Evolutionary conservation across 2,113 vertebrate species (phyloP), one percentile per base, ranked within the genome.

Genomic region (Mystacornis crossleyi): DNA sequence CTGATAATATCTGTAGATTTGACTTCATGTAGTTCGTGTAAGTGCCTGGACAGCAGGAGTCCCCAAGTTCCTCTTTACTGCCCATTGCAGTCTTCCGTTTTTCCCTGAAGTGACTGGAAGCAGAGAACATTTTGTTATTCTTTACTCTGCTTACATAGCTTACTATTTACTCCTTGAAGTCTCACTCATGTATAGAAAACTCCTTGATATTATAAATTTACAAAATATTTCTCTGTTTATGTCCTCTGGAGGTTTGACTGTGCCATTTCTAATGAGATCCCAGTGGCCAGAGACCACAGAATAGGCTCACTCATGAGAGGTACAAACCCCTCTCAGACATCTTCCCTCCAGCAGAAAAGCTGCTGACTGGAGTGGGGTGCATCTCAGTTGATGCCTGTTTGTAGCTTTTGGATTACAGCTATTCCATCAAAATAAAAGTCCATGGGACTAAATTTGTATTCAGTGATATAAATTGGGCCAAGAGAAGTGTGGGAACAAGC

Each of bases 251-350:
- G 23, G 38, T 70, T 66, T 86, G 34, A 26, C 26, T 1, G 1
- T 67, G 48, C 24, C 33, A 38, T 67, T 91, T 81, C 26, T 57
- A 34, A 45, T 0, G 2, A 81, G 67, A 70, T 42, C 12, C 14
- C 6, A 5, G 33, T 8, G 20, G 23, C 18, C 3, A 4, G 51
- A 82, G 29, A 38, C 26, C 1, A 1, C 6, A 73, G 42, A 91
- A 77, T 5, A 14, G 8, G 8, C 8, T 82, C 21, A 28, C 13
- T 65, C 0, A 0, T 4, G 5, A 5, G 7, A 4, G 4, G 5
- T 11, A 47, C 0, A 0, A 72, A 24, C 2, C 6, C 9, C n/a
- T 61, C 28, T 72, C 25, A 58, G 20, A 6, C 28, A 34, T 85
- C 33, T 33, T 90, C 5, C 3, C 19, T 72, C 29, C 8, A 18